phyloP scores from a whole-genome alignment of 1,140 invertebrate species.

The Neodiprion fabricii region DNA sequence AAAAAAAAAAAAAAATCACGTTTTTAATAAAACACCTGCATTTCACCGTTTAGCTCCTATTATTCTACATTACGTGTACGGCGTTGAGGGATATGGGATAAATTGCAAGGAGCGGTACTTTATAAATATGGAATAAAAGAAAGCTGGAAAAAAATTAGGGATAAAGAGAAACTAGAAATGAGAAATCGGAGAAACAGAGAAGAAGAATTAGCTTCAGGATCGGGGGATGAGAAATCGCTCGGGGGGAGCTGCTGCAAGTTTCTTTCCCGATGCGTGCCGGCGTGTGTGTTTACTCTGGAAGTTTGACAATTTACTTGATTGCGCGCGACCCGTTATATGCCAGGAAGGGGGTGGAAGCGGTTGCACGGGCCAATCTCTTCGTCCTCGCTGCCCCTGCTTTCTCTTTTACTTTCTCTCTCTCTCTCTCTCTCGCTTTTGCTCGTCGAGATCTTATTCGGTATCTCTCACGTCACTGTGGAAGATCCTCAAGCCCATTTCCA shows the following conservation, averaged over 20 bases:
- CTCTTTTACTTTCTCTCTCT: not conserved
- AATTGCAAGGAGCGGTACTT: not conserved
- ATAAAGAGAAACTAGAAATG: too few relatives aligned
- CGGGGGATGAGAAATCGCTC: not conserved
- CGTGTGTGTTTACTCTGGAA: constrained; percentile 13
- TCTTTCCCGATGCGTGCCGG: not conserved
- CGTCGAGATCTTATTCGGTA: not conserved
- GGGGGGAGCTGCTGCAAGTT: too few relatives aligned
- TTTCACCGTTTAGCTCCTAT: not conserved
- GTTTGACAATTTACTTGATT: constrained; percentile 17
- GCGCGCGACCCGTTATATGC: not conserved
- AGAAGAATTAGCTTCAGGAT: not conserved
- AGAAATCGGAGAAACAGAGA: too few relatives aligned
- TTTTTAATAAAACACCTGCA: too few relatives aligned
- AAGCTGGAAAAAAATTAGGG: not conserved
- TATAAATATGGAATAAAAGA: not conserved
- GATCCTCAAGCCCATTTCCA: too few relatives aligned
- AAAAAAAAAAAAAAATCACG: too few relatives aligned
- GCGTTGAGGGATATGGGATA: not conserved
- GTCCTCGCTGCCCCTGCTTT: not conserved
- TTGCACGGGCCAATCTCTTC: not conserved
- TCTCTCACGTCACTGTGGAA: too few relatives aligned
- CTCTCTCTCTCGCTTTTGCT: not conserved
- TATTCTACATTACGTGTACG: not conserved
- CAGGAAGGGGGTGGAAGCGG: not conserved